Percentiles rank a stretch among this genome's conserved stretches.
These are phyloP conservation scores for Aspidiotus rigidus DNA, from an alignment of 2,888 invertebrate species.

Conservation along the genomic window DNA sequence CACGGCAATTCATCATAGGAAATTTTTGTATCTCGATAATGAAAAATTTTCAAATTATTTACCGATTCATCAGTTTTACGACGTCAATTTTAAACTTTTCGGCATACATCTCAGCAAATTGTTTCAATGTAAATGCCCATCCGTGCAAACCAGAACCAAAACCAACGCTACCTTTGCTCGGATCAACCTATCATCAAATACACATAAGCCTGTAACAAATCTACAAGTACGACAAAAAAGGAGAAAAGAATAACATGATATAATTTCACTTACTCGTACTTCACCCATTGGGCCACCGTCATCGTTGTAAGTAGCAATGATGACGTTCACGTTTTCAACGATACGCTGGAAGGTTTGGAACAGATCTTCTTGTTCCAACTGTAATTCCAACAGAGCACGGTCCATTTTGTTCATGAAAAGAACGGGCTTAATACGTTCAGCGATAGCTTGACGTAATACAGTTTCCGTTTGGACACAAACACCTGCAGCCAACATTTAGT, in stretches of 20 bases:
- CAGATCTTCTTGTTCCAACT: constrained; percentile 90
- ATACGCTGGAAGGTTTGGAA: constrained; percentile 99
- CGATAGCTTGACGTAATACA: constrained; percentile 98
- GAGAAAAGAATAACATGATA: not conserved
- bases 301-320: constrained; percentile 97
- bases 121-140: constrained; percentile 99
- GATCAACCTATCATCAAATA: constrained; percentile 58
- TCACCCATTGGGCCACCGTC: constrained; percentile 98
- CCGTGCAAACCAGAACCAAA: constrained; percentile 99
- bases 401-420: constrained; percentile 99
- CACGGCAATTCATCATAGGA: constrained; percentile 14
- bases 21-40: not conserved
- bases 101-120: constrained; percentile 98
- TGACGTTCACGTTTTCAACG: constrained; percentile 99
- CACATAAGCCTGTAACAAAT: not conserved
- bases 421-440: constrained; percentile 98
- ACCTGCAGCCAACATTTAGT: constrained; percentile 51
- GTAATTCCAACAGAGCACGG: constrained; percentile 93
- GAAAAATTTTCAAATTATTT: constrained; percentile 6
- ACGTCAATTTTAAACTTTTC: constrained; percentile 97
- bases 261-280: constrained; percentile 64
- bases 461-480: constrained; percentile 99
- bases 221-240: not conserved
- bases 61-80: constrained; percentile 89
- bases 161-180: constrained; percentile 96